A percentile compares a stretch with the other conserved stretches of the same genome.
Evolutionary conservation across 53 echinoderm and acorn worm genomes (phyloP).

Genomic region (Hippasteria phrygiana): DNA sequence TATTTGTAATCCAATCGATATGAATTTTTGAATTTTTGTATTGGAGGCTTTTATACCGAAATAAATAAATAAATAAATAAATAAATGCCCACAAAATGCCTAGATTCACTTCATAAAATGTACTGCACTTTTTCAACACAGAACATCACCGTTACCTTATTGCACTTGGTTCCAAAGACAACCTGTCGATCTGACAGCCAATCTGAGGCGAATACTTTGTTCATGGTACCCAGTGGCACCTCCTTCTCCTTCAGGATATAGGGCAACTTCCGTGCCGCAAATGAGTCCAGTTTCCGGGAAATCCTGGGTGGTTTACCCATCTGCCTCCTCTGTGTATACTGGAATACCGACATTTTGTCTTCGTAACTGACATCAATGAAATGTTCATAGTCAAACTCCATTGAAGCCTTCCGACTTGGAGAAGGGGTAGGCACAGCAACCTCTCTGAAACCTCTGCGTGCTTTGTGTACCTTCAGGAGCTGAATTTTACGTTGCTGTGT

Average conservation of each 20-base stretch:
- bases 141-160: too few species aligned
- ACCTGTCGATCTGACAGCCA: conserved; percentile 96
- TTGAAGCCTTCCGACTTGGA: neutral
- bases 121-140: too few species aligned
- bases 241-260: conserved; percentile 78
- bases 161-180: conserved; percentile 99
- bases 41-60: too few species aligned
- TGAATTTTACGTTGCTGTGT: neutral
- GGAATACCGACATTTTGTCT: conserved; percentile 62
- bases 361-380: neutral
- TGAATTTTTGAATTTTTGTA: too few species aligned
- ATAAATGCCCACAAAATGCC: neutral
- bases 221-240: conserved; percentile 72
- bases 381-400: conserved; percentile 23
- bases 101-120: too few species aligned
- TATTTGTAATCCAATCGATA: too few species aligned
- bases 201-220: conserved; percentile 97
- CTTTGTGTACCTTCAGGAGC: neutral
- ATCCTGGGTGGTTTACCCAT: conserved; percentile 20
- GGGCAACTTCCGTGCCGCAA: conserved; percentile 75
- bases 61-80: too few species aligned
- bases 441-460: neutral
- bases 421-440: neutral
- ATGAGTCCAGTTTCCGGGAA: conserved; percentile 39
- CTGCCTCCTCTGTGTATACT: conserved; percentile 65